A percentile compares a stretch with the other conserved stretches of the same genome.
phyloP scores from a whole-genome alignment of 2,113 vertebrate genomes.

The Notothenia rossii region DNA sequence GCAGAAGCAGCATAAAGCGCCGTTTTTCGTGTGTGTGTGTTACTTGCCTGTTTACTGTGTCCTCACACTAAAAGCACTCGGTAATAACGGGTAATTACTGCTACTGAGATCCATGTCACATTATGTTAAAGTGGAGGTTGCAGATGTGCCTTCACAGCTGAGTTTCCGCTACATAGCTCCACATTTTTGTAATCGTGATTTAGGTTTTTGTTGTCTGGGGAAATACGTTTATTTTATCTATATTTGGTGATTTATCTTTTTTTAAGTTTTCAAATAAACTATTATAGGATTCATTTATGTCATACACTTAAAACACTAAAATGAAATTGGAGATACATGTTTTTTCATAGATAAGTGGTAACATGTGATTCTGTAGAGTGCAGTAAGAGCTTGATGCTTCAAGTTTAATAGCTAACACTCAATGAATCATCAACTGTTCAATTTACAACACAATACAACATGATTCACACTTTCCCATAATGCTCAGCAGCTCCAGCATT shows the following conservation, averaged over 20 bases:
- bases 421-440: neutral
- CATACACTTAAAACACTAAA: neutral
- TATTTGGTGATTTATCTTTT: neutral
- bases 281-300: neutral
- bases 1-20: neutral
- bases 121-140: slow-evolving; percentile 11
- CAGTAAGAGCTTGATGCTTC: neutral
- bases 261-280: neutral
- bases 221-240: neutral
- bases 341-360: neutral
- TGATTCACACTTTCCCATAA: neutral
- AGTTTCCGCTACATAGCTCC: neutral
- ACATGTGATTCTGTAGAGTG: neutral
- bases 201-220: neutral
- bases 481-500: slow-evolving; percentile 4
- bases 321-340: neutral
- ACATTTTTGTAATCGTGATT: neutral
- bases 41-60: neutral
- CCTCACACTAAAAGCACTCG: slow-evolving; percentile 12
- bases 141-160: slow-evolving; percentile 12
- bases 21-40: neutral
- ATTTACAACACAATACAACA: neutral
- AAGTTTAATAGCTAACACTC: neutral
- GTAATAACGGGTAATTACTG: slow-evolving; percentile 50
- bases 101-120: slow-evolving; percentile 32